phyloP scores from a whole-genome alignment of 2,888 invertebrate genomes.

The Pammene fasciana region DNA sequence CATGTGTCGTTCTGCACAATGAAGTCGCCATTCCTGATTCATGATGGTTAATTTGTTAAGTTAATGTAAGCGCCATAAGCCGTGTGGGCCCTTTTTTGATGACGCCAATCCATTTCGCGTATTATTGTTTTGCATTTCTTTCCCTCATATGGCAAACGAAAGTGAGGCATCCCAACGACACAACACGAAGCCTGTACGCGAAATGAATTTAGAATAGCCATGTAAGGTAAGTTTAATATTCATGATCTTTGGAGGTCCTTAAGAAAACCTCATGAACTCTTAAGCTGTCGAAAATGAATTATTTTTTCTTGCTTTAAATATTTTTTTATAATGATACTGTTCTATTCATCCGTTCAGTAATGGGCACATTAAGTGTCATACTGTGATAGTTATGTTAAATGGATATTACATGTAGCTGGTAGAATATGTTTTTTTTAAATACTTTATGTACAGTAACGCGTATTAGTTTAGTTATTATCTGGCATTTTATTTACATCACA shows the following conservation, averaged over 20 bases:
- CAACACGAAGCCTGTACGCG: too few relatives aligned
- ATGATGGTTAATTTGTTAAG: too few relatives aligned
- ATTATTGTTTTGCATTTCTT: too few relatives aligned
- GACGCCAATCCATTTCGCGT: too few relatives aligned
- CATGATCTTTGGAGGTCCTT: neutral
- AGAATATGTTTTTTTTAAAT: constrained; percentile 31
- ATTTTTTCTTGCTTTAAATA: constrained; percentile 10
- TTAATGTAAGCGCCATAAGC: too few relatives aligned
- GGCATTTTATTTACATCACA: constrained; percentile 57
- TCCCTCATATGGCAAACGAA: too few relatives aligned
- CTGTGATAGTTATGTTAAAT: constrained; percentile 40
- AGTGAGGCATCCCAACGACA: too few relatives aligned
- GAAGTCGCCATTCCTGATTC: too few relatives aligned
- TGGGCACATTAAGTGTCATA: constrained; percentile 30
- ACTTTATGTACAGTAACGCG: constrained; percentile 45
- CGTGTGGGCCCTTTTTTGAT: too few relatives aligned
- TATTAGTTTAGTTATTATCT: constrained; percentile 48
- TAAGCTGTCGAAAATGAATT: neutral
- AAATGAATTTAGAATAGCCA: too few relatives aligned
- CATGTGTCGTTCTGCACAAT: neutral
- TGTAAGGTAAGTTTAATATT: too few relatives aligned
- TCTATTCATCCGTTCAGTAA: constrained; percentile 30
- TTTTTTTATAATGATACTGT: constrained; percentile 22
- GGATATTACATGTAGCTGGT: constrained; percentile 30
- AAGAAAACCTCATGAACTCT: neutral